Percentiles rank a stretch among this genome's conserved stretches.
Conservation (phyloP, 1,140 invertebrate genomes). For the Centruroides sculpturatus region DNA sequence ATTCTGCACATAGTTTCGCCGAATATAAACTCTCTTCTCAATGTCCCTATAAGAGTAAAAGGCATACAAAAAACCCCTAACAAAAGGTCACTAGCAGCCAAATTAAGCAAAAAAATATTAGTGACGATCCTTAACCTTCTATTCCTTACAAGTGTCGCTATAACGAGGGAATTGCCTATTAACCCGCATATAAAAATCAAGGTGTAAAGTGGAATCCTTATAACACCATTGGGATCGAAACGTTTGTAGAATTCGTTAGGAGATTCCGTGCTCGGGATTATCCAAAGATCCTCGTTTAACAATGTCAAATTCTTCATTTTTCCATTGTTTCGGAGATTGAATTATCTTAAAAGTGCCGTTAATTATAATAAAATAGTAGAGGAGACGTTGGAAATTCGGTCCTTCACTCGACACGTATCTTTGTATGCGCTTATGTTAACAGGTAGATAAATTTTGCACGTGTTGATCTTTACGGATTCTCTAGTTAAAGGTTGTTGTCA, state of each 20-base stretch:
- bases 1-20: conserved; percentile 63
- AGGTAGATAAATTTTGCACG: no score
- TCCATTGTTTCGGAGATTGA: no score
- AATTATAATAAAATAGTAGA: no score
- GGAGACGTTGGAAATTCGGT: no score
- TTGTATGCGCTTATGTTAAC: no score
- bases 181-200: conserved; percentile 28
- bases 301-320: no score
- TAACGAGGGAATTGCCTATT: conserved; percentile 29
- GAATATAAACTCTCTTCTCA: conserved; percentile 68
- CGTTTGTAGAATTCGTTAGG: no score
- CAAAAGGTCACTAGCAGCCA: conserved; percentile 61
- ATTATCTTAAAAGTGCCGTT: no score
- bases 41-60: conserved; percentile 64
- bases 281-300: no score
- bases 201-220: conserved; percentile 19
- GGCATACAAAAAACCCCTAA: conserved; percentile 74
- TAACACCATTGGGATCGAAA: neutral
- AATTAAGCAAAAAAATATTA: conserved; percentile 32
- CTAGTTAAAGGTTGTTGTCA: neutral
- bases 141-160: conserved; percentile 29
- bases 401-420: no score
- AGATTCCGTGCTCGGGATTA: no score
- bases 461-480: no score
- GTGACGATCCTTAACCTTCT: conserved; percentile 31